A percentile compares a stretch with the other conserved stretches of the same genome.
phyloP scores from a whole-genome alignment of 1,140 invertebrate species.

The Drosophila eugracilis region DNA sequence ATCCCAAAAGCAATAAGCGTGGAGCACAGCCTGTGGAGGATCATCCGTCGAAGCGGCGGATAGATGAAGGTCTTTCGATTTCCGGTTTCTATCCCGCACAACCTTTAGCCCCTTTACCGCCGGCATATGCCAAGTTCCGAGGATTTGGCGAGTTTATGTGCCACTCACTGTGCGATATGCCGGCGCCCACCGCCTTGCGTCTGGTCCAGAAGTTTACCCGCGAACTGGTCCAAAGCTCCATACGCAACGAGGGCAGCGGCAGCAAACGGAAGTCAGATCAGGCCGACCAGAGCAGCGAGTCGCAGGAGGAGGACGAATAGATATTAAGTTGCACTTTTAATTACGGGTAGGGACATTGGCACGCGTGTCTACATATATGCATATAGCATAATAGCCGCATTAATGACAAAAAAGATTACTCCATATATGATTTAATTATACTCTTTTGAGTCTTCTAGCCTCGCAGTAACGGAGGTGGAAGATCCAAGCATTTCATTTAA shows the following conservation, averaged over 20 bases:
- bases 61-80: conserved; percentile 10
- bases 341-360: conserved; percentile 34
- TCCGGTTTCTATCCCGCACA: conserved; percentile 13
- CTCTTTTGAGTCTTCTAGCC: conserved; percentile 36
- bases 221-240: conserved; percentile 68
- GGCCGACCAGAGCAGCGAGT: conserved; percentile 39
- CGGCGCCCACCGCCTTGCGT: conserved; percentile 60
- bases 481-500: conserved; percentile 39
- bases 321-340: conserved; percentile 43
- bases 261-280: conserved; percentile 19
- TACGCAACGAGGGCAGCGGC: conserved; percentile 17
- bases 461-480: conserved; percentile 3
- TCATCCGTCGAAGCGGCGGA: conserved; percentile 3
- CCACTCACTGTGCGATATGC: conserved; percentile 74
- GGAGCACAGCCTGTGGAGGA: conserved; percentile 4
- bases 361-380: conserved; percentile 32
- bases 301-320: conserved; percentile 35
- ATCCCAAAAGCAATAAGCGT: conserved; percentile 1
- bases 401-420: conserved; percentile 42
- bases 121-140: conserved; percentile 68
- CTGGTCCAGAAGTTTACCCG: conserved; percentile 79
- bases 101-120: conserved; percentile 5
- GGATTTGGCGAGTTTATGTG: conserved; percentile 82
- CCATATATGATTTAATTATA: conserved; percentile 32
- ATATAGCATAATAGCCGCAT: conserved; percentile 28